phyloP scores from a whole-genome alignment of 2,797 vertebrate species.

The Tachyglossus aculeatus region DNA sequence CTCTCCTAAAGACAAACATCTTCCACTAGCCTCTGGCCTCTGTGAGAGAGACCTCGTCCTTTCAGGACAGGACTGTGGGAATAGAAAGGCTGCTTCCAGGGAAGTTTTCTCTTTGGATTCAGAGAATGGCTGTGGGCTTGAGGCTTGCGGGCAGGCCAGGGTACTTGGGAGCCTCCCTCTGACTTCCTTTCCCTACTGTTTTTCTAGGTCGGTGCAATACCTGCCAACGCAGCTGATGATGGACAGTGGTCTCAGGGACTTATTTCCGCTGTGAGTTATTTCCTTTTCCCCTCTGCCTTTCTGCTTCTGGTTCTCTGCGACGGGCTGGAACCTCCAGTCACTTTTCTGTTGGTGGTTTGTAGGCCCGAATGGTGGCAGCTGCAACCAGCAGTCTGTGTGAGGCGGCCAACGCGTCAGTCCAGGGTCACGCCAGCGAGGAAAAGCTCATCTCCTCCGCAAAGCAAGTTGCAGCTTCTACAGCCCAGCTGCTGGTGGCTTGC shows the following conservation, averaged over 20 bases:
- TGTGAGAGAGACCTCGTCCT: background rate
- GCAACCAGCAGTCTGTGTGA: slow-evolving; percentile 97
- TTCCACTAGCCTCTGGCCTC: rapidly evolving
- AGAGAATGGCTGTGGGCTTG: background rate
- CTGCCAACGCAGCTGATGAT: slow-evolving; percentile 95
- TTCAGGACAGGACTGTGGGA: no score
- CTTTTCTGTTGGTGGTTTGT: slow-evolving; percentile 24
- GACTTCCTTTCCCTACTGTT: background rate
- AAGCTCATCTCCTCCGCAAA: slow-evolving; percentile 98
- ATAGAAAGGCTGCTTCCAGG: no score
- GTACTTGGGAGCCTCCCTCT: background rate
- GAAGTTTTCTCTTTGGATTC: background rate
- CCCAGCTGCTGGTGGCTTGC: slow-evolving; percentile 95
- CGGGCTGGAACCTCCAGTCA: background rate
- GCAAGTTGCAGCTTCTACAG: slow-evolving; percentile 96
- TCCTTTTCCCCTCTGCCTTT: background rate
- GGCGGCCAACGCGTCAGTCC: slow-evolving; percentile 96
- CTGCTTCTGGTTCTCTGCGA: background rate
- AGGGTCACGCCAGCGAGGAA: slow-evolving; percentile 97
- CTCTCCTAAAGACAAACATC: background rate
- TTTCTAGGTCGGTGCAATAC: slow-evolving; percentile 91
- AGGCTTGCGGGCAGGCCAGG: background rate
- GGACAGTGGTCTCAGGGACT: slow-evolving; percentile 99
- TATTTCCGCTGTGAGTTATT: slow-evolving; percentile 91
- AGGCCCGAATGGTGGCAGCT: slow-evolving; percentile 97